A percentile compares a stretch with the other conserved stretches of the same genome.
Conservation (phyloP, 64 coral and sea anemone species). For the Dendrophyllia cribrosa region DNA sequence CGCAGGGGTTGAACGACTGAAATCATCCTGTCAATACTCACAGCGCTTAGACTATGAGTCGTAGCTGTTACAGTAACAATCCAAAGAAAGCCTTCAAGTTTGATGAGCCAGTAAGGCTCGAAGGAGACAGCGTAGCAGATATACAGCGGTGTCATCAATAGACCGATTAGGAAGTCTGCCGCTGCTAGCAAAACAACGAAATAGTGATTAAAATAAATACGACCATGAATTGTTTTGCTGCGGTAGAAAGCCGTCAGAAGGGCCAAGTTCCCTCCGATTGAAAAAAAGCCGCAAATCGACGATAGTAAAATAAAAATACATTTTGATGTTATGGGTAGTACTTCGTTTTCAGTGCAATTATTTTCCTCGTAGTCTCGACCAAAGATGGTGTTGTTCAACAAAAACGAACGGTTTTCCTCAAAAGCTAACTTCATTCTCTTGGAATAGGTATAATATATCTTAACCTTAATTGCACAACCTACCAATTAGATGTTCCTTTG, state of each 20-base stretch:
- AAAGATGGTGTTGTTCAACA: too few relatives aligned
- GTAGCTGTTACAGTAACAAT: background rate
- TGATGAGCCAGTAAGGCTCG: background rate
- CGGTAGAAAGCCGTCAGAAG: background rate
- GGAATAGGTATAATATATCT: too few relatives aligned
- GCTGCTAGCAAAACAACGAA: background rate
- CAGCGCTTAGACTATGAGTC: conserved; percentile 17
- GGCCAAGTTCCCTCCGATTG: conserved; percentile 22
- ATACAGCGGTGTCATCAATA: conserved; percentile 12
- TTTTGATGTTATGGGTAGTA: background rate
- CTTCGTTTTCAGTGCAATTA: too few relatives aligned
- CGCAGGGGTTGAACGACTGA: background rate
- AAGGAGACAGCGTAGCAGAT: background rate
- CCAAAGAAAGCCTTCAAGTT: conserved; percentile 26
- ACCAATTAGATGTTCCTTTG: too few relatives aligned
- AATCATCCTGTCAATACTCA: conserved; percentile 24
- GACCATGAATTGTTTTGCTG: background rate
- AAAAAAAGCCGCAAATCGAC: background rate
- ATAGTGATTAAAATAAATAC: background rate
- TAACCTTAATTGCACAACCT: too few relatives aligned
- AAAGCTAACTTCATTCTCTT: too few relatives aligned
- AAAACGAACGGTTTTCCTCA: too few relatives aligned
- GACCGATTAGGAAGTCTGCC: background rate
- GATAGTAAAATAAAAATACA: background rate
- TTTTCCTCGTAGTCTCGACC: too few relatives aligned